phyloP scores from a whole-genome alignment of 2,888 invertebrate genomes.

The Lordiphosa fenestrarum region DNA sequence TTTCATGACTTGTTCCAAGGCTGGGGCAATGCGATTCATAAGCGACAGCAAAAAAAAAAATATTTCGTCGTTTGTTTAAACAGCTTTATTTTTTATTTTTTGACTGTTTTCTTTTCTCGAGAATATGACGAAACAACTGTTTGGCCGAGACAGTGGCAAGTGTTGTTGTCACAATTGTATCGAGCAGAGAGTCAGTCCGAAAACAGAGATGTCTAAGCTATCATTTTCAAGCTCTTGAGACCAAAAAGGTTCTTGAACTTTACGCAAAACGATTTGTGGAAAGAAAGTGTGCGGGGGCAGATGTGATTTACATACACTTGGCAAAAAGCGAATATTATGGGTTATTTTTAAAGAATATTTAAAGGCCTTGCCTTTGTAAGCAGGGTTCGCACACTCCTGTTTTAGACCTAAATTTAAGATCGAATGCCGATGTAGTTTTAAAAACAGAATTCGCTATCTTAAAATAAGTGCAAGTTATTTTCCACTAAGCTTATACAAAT shows the following conservation, averaged over 20 bases:
- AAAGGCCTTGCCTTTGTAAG: too few species aligned
- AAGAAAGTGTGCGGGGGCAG: conserved; percentile 59
- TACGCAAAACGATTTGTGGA: conserved; percentile 33
- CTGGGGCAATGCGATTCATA: conserved; percentile 45
- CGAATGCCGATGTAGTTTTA: too few species aligned
- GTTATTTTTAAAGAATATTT: too few species aligned
- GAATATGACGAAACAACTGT: conserved; percentile 10
- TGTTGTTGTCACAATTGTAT: conserved; percentile 39
- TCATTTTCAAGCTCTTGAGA: conserved; percentile 49
- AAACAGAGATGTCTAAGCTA: conserved; percentile 42
- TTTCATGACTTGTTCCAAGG: conserved; percentile 71
- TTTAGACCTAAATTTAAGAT: too few species aligned
- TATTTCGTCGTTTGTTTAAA: conserved; percentile 53
- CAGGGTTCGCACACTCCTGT: too few species aligned
- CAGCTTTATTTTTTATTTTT: conserved; percentile 46
- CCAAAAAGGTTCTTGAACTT: conserved; percentile 66
- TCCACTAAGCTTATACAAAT: too few species aligned
- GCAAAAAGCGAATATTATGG: conserved; percentile 9
- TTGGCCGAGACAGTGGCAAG: conserved; percentile 30
- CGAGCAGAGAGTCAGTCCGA: conserved; percentile 1
- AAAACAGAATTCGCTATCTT: too few species aligned
- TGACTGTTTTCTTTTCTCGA: conserved; percentile 2
- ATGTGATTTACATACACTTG: conserved; percentile 17
- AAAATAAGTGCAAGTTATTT: too few species aligned
- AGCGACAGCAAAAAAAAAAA: conserved; percentile 34